Evolutionary conservation across 2,797 vertebrate genomes (phyloP).

Genomic region (Sternarchorhynchus goeldii): DNA sequence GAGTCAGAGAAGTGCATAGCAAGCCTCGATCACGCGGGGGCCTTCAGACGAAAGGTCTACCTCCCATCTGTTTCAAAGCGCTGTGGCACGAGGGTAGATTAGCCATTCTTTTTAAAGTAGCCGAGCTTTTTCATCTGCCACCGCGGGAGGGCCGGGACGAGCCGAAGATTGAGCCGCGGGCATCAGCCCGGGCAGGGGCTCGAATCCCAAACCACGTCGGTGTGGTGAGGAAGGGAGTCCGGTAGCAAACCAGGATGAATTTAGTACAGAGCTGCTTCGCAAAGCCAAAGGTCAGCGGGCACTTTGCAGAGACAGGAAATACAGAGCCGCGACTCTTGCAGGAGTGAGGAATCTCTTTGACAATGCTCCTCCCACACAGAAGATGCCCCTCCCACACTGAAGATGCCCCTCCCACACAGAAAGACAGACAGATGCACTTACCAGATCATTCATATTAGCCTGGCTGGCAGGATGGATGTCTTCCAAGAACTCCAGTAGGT

Average conservation of each 20-base stretch:
- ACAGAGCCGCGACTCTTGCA: too few species aligned
- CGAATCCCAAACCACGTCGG: background rate
- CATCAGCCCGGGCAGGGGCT: background rate
- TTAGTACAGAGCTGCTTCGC: too few species aligned
- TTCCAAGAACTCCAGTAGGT: conserved; percentile 95
- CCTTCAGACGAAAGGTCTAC: conserved; percentile 39
- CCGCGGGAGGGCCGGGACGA: background rate
- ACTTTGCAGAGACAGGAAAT: too few species aligned
- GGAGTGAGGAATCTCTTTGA: too few species aligned
- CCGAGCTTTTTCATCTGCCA: conserved; percentile 56
- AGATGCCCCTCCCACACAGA: background rate
- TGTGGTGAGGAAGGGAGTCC: background rate
- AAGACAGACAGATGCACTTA: conserved; percentile 62
- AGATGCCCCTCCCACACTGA: too few species aligned
- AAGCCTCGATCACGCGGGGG: conserved; percentile 1
- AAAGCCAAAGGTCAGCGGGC: too few species aligned
- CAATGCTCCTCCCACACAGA: too few species aligned
- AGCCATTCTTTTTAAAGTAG: conserved; percentile 68
- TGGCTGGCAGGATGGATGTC: conserved; percentile 96
- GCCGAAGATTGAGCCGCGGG: background rate
- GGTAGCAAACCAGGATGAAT: too few species aligned
- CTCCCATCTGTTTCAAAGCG: conserved; percentile 58
- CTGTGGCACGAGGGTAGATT: conserved; percentile 47
- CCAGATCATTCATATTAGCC: conserved; percentile 94
- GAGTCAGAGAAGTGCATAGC: conserved; percentile 32